These are phyloP conservation scores for Tragelaphus imberbis DNA, from an alignment of 2,113 vertebrate genomes.

Conservation along the genomic window DNA sequence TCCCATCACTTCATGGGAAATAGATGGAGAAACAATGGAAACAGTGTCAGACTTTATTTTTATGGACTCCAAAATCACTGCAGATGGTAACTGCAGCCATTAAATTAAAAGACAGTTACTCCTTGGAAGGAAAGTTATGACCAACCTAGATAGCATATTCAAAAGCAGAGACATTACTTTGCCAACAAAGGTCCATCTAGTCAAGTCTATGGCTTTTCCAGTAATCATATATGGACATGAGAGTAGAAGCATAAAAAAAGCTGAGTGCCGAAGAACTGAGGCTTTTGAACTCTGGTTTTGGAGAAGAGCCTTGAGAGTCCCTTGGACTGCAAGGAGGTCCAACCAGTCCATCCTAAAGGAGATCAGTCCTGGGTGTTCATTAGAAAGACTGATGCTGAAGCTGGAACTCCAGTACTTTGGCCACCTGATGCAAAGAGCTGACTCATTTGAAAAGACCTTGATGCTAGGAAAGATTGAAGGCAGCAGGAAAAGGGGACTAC, in stretches of 20 bases:
- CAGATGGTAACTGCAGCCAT: background rate
- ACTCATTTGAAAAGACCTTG: no score
- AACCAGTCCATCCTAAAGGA: background rate
- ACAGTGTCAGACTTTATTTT: background rate
- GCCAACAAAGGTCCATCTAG: background rate
- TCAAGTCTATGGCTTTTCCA: background rate
- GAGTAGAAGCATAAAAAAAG: background rate
- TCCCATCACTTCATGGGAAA: background rate
- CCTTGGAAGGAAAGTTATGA: background rate
- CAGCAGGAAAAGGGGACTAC: no score
- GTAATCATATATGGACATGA: background rate
- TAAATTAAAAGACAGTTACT: background rate
- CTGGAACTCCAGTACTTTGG: background rate
- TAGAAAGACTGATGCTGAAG: background rate
- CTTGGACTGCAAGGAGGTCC: background rate
- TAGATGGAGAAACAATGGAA: background rate
- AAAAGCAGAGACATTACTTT: background rate
- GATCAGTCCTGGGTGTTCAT: background rate
- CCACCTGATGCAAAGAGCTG: no score
- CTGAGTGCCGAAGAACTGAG: background rate
- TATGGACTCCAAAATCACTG: background rate
- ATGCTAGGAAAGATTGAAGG: no score
- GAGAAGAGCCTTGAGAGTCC: background rate
- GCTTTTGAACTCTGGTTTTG: background rate
- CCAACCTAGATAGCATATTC: background rate